Evolutionary conservation across 2,113 vertebrate species (phyloP).

Genomic region (Oceanodroma tethys): DNA sequence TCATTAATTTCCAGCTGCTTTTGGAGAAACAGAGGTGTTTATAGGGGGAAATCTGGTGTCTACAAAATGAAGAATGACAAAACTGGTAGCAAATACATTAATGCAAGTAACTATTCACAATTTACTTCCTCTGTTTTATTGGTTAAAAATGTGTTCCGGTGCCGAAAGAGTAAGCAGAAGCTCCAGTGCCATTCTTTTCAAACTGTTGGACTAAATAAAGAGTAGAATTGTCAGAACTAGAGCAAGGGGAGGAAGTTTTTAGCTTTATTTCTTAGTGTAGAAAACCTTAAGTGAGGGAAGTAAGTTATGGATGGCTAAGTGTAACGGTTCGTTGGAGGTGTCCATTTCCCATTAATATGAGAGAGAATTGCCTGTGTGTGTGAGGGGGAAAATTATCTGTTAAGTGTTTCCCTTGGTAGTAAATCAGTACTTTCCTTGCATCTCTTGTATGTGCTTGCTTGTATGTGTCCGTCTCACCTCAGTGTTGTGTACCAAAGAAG

Average conservation of each 20-base stretch:
- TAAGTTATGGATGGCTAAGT: neutral
- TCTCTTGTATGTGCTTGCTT: neutral
- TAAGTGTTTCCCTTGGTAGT: neutral
- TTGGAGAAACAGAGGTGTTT: slow-evolving; percentile 46
- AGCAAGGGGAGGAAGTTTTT: neutral
- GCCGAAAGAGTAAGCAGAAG: neutral
- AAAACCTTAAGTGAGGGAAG: neutral
- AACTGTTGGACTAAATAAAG: neutral
- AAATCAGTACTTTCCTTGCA: neutral
- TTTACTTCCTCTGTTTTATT: neutral
- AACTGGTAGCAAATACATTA: neutral
- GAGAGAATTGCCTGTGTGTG: neutral
- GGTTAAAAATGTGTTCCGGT: neutral
- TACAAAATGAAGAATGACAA: slow-evolving; percentile 12
- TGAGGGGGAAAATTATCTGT: neutral
- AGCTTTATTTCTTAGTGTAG: neutral
- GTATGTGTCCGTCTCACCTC: neutral
- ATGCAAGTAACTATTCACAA: neutral
- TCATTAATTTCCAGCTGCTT: slow-evolving; percentile 59
- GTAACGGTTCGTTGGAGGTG: neutral
- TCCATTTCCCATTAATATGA: neutral
- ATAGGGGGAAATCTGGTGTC: neutral
- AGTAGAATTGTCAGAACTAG: neutral
- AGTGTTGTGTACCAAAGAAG: neutral
- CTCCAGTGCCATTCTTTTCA: neutral